These are phyloP conservation scores for Oreohelix idahoensis DNA, from an alignment of 1,140 invertebrate species.

Conservation along the genomic window DNA sequence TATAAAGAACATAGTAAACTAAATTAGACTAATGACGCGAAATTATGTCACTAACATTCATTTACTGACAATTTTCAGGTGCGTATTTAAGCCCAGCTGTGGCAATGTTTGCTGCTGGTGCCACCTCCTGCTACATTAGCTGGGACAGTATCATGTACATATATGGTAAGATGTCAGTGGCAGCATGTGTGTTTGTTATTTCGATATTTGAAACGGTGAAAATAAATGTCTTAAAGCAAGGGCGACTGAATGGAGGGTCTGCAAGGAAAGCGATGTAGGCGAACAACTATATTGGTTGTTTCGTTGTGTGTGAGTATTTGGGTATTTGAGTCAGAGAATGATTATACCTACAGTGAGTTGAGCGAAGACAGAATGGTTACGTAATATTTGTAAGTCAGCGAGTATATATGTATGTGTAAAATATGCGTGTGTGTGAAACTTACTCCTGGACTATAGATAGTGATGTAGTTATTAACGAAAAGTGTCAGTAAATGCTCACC, in stretches of 20 bases:
- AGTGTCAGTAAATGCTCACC: neutral
- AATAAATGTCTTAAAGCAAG: no score
- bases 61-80: slow-evolving; percentile 32
- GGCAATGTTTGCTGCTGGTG: slow-evolving; percentile 42
- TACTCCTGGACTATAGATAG: neutral
- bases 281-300: neutral
- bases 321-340: no score
- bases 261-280: no score
- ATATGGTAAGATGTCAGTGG: slow-evolving; percentile 42
- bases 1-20: neutral
- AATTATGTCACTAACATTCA: neutral
- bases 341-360: no score
- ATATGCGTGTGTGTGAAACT: no score
- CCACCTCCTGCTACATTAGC: slow-evolving; percentile 45
- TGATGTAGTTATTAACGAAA: neutral
- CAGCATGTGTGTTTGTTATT: neutral
- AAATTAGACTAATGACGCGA: neutral
- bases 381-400: no score
- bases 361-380: no score
- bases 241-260: no score
- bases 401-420: no score
- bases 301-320: neutral
- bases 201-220: neutral
- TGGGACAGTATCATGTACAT: slow-evolving; percentile 49
- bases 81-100: slow-evolving; percentile 52